Evolutionary conservation across 2,113 vertebrate species (phyloP), one percentile per base, ranked within the genome.

Genomic region (Malaclemys terrapin): DNA sequence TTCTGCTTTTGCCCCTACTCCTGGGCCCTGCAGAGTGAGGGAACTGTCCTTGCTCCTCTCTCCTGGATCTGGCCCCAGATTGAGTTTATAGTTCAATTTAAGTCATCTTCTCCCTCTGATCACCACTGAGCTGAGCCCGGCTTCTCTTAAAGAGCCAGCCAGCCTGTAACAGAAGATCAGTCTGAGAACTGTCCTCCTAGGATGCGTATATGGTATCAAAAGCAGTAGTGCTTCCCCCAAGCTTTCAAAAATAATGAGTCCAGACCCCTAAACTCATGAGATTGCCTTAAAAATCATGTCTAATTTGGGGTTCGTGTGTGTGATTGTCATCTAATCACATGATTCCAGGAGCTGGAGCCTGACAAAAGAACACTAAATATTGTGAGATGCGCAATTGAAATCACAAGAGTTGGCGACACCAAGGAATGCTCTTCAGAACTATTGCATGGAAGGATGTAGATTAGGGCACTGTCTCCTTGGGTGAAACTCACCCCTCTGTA

Each of bases 131-230:
- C 59, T 14, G 29, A 31, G 29, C 29, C 59, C 6, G 3, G 29
- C 12, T 31, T 62, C 10, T 29, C 12, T 65, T 65, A 69, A 19
- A 69, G 17, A 16, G 17, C 35, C 35, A 69, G 17, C 35, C 35
- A n/a, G 35, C 16, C 31, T n/a, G 31, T 65, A 35, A 69, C 62
- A 17, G 84, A 95, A 96, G 94, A 81, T 45, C 42, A 95, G 83
- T 54, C 85, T 1, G 72, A 72, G 90, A 65, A 65, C 72, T 87
- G 90, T 92, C 93, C 87, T 31, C 4, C 31, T 78, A 82, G 88
- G 42, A 76, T 95, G n/a, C 86, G 29, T 49, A 89, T 27, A 84
- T 14, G 2, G 80, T 72, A 72, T 72, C 8, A 19, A 72, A 56
- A 31, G 54, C 14, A 19, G 20, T 10, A 45, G 27, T 45, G 42